Evolutionary conservation across 2,888 invertebrate genomes (phyloP).

Genomic region (Galerucella nymphaeae): DNA sequence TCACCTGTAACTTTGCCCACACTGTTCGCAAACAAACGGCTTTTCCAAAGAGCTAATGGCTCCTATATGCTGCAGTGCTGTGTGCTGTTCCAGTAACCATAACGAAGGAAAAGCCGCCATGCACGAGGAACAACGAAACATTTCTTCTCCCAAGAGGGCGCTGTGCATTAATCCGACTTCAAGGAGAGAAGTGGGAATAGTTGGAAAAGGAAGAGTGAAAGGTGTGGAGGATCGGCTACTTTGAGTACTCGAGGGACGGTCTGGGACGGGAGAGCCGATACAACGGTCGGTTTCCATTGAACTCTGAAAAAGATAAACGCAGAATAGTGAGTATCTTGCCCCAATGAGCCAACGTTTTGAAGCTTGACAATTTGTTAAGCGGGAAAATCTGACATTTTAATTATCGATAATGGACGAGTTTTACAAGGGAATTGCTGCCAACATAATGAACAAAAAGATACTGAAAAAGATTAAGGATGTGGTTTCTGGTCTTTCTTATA

Average conservation of each 20-base stretch:
- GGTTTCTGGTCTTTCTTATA: too few relatives aligned
- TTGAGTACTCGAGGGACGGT: constrained; percentile 63
- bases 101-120: constrained; percentile 88
- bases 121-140: constrained; percentile 78
- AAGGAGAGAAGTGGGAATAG: constrained; percentile 68
- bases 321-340: not conserved
- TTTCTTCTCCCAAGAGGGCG: constrained; percentile 61
- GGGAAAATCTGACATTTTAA: too few relatives aligned
- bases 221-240: constrained; percentile 69
- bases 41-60: constrained; percentile 76
- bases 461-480: too few relatives aligned
- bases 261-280: constrained; percentile 60
- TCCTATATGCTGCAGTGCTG: constrained; percentile 82
- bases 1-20: constrained; percentile 86
- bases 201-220: constrained; percentile 68
- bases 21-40: constrained; percentile 91
- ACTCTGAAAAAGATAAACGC: constrained; percentile 25
- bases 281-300: constrained; percentile 39
- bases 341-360: too few relatives aligned
- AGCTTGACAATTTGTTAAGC: too few relatives aligned
- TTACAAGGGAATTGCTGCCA: too few relatives aligned
- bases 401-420: too few relatives aligned
- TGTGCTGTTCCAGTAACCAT: constrained; percentile 89
- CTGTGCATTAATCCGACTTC: constrained; percentile 68
- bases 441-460: too few relatives aligned